Percentiles rank a stretch among this genome's conserved stretches.
These are phyloP conservation scores for Aporophyla lueneburgensis DNA, from an alignment of 2,888 invertebrate genomes.

Conservation along the genomic window DNA sequence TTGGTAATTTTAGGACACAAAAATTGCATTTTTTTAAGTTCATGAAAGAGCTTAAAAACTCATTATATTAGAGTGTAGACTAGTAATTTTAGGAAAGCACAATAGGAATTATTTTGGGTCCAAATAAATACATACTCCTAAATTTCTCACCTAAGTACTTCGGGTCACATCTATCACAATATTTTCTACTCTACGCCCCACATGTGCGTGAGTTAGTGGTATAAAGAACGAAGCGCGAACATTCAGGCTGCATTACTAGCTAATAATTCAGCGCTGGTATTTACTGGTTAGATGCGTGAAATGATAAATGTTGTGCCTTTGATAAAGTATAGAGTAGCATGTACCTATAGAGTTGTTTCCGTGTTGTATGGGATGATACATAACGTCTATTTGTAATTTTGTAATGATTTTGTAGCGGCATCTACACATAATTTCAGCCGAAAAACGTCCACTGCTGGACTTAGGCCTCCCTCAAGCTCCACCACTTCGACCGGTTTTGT, in stretches of 20 bases:
- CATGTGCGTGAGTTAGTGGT: slow-evolving; percentile 82
- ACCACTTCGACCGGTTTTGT: too few relatives aligned
- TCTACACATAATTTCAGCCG: too few relatives aligned
- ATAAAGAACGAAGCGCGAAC: slow-evolving; percentile 87
- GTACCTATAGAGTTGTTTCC: slow-evolving; percentile 43
- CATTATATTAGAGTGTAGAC: too few relatives aligned
- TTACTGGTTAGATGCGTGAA: slow-evolving; percentile 81
- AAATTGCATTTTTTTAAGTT: too few relatives aligned
- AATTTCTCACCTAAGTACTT: slow-evolving; percentile 11
- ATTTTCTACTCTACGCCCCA: slow-evolving; percentile 38
- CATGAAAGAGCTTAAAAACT: too few relatives aligned
- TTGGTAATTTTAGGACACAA: too few relatives aligned
- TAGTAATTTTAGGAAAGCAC: background rate
- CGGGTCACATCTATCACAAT: slow-evolving; percentile 9
- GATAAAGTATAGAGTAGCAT: slow-evolving; percentile 49
- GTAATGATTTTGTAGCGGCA: too few relatives aligned
- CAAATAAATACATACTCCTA: too few relatives aligned
- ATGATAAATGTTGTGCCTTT: slow-evolving; percentile 82
- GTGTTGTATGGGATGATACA: slow-evolving; percentile 29
- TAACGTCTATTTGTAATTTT: slow-evolving; percentile 13
- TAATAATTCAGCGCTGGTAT: slow-evolving; percentile 84
- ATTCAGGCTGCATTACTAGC: slow-evolving; percentile 83
- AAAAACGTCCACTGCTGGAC: too few relatives aligned
- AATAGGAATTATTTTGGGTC: background rate
- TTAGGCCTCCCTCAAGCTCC: too few relatives aligned